Evolutionary conservation across 2,888 invertebrate species (phyloP).

Genomic region (Oscheius sp.): DNA sequence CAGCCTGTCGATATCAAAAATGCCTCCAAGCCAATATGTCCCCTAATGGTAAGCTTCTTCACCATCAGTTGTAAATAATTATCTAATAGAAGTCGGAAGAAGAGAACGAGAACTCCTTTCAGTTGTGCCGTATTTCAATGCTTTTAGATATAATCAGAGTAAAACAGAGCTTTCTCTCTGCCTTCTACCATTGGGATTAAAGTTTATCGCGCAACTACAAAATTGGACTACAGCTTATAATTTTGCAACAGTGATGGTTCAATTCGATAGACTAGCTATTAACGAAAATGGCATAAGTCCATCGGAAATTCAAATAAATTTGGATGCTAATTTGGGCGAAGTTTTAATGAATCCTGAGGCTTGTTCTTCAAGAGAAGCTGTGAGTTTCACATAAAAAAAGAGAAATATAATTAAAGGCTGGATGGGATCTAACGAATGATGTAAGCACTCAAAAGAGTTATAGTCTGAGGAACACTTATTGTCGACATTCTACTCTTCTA

Average conservation of each 20-base stretch:
- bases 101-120: background rate
- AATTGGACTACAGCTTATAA: no score
- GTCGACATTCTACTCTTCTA: background rate
- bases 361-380: background rate
- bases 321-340: background rate
- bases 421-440: background rate
- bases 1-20: background rate
- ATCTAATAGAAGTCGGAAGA: background rate
- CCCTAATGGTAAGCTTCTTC: background rate
- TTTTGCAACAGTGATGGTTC: no score
- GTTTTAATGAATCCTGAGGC: background rate
- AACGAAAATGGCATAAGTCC: no score
- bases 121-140: background rate
- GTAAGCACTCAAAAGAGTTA: background rate
- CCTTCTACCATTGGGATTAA: background rate
- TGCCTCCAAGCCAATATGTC: background rate
- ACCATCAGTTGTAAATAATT: background rate
- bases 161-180: background rate
- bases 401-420: background rate
- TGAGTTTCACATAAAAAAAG: background rate
- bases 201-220: background rate
- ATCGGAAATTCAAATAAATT: background rate
- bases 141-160: background rate
- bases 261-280: no score
- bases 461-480: background rate